Evolutionary conservation across 2,113 vertebrate genomes (phyloP), one percentile per base, ranked within the genome.

Genomic region (Chrysochloris asiatica): DNA sequence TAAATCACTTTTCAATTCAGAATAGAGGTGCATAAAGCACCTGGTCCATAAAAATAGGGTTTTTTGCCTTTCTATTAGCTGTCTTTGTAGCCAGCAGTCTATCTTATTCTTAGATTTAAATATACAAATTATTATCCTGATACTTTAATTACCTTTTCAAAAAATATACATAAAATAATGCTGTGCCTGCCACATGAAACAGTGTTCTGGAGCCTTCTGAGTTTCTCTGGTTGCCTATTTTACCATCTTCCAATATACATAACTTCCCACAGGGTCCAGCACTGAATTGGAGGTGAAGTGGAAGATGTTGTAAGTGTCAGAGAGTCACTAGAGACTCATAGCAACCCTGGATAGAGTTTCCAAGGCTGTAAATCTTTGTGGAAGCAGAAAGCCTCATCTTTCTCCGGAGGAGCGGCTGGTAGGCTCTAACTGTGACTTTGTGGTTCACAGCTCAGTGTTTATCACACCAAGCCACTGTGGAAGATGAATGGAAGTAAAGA

Each of bases 11-110:
- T 82, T 75, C 76, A 61, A 87, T 61, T 86, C 89, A 96, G 95
- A 59, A 84, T 1, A 95, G 88, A 93, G 59, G 77, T 87, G 56
- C 89, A 89, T 78, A 86, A 96, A 96, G 93, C 83, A 92, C 90
- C 87, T 78, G 77, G 89, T 94, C 89, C 84, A 93, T 95, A 95
- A 97, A 97, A 97, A 96, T 97, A 96, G 95, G 94, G 90, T 84
- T 80, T n/a, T 94, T 48, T 95, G 92, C 85, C 93, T 94, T 90
- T 93, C 88, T 38, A 59, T 36, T 19, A 88, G 67, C 80, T 84
- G 56, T 83, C 52, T 78, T 86, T 80, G 83, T 33, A 78, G 86
- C 50, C 69, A 59, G 50, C 43, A 43, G 2, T 84, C 80, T 24
- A 21, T 81, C 88, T 94, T 50, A 67, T 61, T 82, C 83, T 90